Percentiles rank a stretch among this genome's conserved stretches.
These are phyloP conservation scores for Tolmerus cingulatus DNA, from an alignment of 2,888 invertebrate genomes.

Conservation along the genomic window DNA sequence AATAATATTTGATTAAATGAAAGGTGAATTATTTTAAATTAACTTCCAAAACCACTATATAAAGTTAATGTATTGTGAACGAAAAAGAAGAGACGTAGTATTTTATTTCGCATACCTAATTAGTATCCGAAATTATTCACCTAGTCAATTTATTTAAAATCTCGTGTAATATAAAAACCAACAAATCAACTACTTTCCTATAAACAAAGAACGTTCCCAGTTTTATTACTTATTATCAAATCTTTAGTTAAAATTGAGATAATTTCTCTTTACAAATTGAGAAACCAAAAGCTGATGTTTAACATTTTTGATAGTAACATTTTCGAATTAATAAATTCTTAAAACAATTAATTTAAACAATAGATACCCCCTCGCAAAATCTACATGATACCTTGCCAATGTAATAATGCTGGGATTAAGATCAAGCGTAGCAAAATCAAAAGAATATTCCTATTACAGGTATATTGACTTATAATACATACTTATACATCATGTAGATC, in stretches of 20 bases:
- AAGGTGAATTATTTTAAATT: too few relatives aligned
- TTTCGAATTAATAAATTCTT: background rate
- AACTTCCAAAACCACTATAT: too few relatives aligned
- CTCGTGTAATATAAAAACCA: background rate
- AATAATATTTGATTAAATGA: background rate
- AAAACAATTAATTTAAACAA: background rate
- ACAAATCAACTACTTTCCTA: background rate
- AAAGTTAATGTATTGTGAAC: background rate
- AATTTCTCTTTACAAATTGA: background rate
- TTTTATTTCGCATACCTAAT: background rate
- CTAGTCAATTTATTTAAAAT: background rate
- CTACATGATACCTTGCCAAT: background rate
- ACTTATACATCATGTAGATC: background rate
- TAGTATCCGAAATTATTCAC: background rate
- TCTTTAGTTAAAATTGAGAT: background rate
- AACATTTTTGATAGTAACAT: background rate
- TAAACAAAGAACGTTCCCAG: background rate
- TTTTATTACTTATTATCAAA: background rate
- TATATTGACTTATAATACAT: background rate
- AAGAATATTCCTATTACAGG: background rate
- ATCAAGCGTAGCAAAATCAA: background rate
- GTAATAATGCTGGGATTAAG: background rate
- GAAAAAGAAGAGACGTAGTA: background rate
- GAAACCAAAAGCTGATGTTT: background rate
- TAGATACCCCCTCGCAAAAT: background rate